phyloP scores from a whole-genome alignment of 2,888 invertebrate genomes.

The Hemithea aestivaria region DNA sequence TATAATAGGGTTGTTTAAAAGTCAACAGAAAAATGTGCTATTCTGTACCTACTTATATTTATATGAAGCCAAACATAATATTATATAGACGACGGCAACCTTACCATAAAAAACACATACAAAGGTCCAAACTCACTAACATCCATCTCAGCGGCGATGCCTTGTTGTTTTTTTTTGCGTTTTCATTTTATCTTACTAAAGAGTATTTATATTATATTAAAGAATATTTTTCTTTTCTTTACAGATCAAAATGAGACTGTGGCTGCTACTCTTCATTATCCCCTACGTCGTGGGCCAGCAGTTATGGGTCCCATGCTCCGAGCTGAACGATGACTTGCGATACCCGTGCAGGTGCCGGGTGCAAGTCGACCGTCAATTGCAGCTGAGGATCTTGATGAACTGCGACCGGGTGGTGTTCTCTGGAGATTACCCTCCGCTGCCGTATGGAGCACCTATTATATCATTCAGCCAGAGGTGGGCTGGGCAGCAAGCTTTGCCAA shows the following conservation, averaged over 20 bases:
- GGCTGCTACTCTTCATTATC: constrained; percentile 50
- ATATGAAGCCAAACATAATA: no score
- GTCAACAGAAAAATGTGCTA: no score
- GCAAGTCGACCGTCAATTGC: constrained; percentile 70
- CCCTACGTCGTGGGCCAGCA: constrained; percentile 52
- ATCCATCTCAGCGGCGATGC: no score
- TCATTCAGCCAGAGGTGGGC: constrained; percentile 88
- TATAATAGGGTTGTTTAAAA: no score
- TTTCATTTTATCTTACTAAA: neutral
- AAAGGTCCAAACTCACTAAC: no score
- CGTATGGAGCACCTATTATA: constrained; percentile 88
- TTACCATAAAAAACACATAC: no score
- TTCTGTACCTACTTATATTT: no score
- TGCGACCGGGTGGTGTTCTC: constrained; percentile 91
- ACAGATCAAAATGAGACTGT: constrained; percentile 57
- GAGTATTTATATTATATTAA: no score
- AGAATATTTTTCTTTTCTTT: constrained; percentile 28
- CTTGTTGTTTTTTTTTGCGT: neutral
- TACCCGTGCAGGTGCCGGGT: constrained; percentile 84
- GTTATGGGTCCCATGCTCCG: constrained; percentile 86
- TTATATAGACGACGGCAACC: no score
- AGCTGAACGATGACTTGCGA: constrained; percentile 86
- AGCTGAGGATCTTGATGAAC: constrained; percentile 83
- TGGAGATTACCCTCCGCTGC: constrained; percentile 86
- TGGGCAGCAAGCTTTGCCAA: constrained; percentile 89